Base-by-base conservation (phyloP, 2,797 vertebrate genomes). In the Hypotaenidia philippensis region DNA sequence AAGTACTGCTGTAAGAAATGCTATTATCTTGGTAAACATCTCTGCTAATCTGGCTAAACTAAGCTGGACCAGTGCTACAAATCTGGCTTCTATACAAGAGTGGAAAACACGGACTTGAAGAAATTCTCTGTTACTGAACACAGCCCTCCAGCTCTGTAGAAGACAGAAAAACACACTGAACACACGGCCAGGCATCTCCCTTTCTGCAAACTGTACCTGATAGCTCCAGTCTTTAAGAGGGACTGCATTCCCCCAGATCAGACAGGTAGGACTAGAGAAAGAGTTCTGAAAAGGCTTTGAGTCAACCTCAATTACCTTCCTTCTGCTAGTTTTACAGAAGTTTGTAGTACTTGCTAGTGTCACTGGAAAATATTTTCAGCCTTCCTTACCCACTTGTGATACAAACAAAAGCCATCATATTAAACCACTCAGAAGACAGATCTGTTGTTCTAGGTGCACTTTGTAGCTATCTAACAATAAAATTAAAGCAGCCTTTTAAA, bases 401-500 rank as follows among this genome's bases (percentile, higher is more conserved):
- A 68, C 10, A 49, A 86, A 64, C 29, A 68, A 34, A 91, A 64
- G 38, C 11, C 25, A 89, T 11, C 53, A 40, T 13, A 47, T 26
- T 53, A 15, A 72, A 81, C 32, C 8, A 87, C 47, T 44, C 29
- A 59, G 80, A 76, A 94, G 45, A 63, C 27, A 57, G 25, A 60
- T 66, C 19, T 87, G 40, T 79, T 90, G 10, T 49, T 82, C 40
- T 53, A 21, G 11, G 19, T 27, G 53, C 23, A 45, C 61, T 68
- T 75, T 79, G 76, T 49, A 81, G 65, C 25, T 72, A 36, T 76
- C 88, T 63, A 91, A 64, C 60, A 87, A 64, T 25, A 83, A 89
- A 89, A 92, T 72, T 76, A 79, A 90, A 34, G 34, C 41, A 77
- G 44, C 29, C 56, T 94, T 94, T 69, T 49, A 87, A 76, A 26